These are phyloP conservation scores for Nibea coibor DNA, from an alignment of 2,113 vertebrate species.

Conservation along the genomic window DNA sequence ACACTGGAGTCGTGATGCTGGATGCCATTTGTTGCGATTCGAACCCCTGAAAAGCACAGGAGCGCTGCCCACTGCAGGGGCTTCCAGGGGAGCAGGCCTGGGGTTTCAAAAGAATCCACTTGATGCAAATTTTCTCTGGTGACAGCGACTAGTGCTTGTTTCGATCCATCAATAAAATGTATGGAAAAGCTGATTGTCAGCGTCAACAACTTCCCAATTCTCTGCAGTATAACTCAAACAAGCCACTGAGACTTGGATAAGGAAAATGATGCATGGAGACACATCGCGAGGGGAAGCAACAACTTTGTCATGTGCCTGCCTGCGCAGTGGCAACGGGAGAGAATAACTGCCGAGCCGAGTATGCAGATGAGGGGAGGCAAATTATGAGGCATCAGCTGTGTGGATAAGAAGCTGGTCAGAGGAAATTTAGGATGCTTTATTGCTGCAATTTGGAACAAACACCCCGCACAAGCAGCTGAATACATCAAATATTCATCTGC, in stretches of 20 bases:
- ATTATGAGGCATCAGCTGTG: background rate
- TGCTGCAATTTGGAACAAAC: background rate
- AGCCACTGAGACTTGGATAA: background rate
- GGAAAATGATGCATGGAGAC: background rate
- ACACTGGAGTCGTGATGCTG: background rate
- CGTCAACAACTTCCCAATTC: background rate
- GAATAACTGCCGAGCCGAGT: background rate
- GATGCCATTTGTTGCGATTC: background rate
- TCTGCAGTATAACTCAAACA: background rate
- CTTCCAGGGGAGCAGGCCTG: background rate
- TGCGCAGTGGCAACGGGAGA: background rate
- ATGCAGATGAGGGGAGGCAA: background rate
- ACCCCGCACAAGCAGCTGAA: background rate
- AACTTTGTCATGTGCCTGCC: background rate
- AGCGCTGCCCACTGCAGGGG: background rate
- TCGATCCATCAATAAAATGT: background rate
- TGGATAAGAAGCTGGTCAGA: background rate
- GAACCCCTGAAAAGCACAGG: background rate
- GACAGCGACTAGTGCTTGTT: background rate
- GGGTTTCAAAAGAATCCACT: too few relatives aligned
- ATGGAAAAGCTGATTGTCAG: background rate
- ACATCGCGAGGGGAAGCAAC: background rate
- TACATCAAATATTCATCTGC: background rate
- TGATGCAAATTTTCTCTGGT: background rate
- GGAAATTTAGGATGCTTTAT: background rate